Evolutionary conservation across 2,797 vertebrate species (phyloP).

Genomic region (Pangasius krempfi): DNA sequence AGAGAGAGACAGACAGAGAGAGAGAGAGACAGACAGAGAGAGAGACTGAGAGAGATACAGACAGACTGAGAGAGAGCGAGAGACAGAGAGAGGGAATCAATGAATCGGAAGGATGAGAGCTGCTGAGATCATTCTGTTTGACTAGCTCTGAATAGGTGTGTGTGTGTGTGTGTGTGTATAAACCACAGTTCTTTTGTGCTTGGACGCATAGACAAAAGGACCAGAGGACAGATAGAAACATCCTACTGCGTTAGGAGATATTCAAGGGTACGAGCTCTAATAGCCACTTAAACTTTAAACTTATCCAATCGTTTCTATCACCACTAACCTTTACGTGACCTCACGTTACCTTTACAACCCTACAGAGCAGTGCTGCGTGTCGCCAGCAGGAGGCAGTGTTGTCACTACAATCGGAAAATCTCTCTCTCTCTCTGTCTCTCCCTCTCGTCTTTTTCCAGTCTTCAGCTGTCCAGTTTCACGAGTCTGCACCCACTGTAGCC

Average conservation of each 20-base stretch:
- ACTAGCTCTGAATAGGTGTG: constrained; percentile 37
- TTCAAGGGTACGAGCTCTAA: too few relatives aligned
- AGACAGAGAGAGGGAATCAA: constrained; percentile 32
- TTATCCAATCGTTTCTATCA: neutral
- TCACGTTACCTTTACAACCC: neutral
- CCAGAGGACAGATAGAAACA: neutral
- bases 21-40: too few relatives aligned
- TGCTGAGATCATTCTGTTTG: constrained; percentile 37
- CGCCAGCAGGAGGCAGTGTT: constrained; percentile 77
- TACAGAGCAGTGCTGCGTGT: neutral
- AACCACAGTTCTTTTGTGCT: neutral
- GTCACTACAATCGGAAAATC: constrained; percentile 56
- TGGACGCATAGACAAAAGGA: neutral
- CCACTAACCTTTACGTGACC: neutral
- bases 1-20: neutral
- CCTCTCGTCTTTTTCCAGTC: neutral
- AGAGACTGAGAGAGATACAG: too few relatives aligned
- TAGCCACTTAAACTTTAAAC: neutral
- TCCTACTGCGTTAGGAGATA: neutral
- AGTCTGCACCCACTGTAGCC: neutral
- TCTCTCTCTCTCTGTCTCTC: neutral
- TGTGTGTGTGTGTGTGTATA: constrained; percentile 25
- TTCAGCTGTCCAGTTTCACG: neutral
- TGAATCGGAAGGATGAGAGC: constrained; percentile 43
- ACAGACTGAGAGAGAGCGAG: constrained; percentile 52